Evolutionary conservation across 1,140 invertebrate genomes (phyloP).

Genomic region (Coboldia fuscipes): DNA sequence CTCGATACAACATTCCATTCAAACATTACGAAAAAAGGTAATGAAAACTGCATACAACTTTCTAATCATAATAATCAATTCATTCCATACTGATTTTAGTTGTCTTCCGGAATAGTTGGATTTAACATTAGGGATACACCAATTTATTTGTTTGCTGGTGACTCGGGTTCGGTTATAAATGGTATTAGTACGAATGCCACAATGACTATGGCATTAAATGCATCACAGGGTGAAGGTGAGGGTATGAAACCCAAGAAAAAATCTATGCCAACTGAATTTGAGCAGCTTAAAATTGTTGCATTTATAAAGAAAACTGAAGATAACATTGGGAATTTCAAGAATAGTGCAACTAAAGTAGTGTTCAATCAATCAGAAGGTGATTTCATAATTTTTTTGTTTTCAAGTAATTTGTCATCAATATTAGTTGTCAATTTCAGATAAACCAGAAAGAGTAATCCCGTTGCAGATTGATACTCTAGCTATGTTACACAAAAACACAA

Average conservation of each 20-base stretch:
- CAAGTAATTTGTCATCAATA: constrained; percentile 9
- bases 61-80: too few relatives aligned
- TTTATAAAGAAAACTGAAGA: constrained; percentile 13
- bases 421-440: too few relatives aligned
- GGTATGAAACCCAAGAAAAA: constrained; percentile 11
- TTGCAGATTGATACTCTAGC: constrained; percentile 46
- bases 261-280: constrained; percentile 7
- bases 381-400: too few relatives aligned
- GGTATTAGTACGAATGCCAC: constrained; percentile 6
- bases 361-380: too few relatives aligned
- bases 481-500: constrained; percentile 38
- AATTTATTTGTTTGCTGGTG: constrained; percentile 12
- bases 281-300: constrained; percentile 14
- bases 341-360: neutral
- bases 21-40: constrained; percentile 30
- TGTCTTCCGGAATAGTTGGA: constrained; percentile 14
- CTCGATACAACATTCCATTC: constrained; percentile 28
- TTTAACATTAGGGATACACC: constrained; percentile 14
- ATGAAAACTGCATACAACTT: constrained; percentile 5
- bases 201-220: constrained; percentile 8
- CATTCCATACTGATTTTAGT: constrained; percentile 1
- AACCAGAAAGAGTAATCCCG: too few relatives aligned
- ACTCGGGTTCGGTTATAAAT: constrained; percentile 6
- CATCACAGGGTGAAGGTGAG: constrained; percentile 1
- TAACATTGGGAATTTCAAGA: neutral